Conservation (phyloP, 2,888 invertebrate species). For the Drosophila lacicola region DNA sequence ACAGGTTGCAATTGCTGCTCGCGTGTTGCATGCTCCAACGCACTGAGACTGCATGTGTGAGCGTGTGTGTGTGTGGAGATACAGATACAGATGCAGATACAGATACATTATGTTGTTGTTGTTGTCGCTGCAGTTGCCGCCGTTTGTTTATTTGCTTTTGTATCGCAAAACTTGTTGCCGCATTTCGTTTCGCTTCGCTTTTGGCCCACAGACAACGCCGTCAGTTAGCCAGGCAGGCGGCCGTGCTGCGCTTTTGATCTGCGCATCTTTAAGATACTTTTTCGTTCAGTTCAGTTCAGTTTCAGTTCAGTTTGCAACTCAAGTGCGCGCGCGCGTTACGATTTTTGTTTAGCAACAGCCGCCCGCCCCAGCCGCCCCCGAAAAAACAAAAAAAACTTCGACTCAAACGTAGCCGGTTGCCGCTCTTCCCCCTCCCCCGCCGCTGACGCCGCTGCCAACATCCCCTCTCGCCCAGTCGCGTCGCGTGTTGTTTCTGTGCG, state of each 20-base stretch:
- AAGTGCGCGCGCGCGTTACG: constrained; percentile 81
- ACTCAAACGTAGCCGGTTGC: background rate
- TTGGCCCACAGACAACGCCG: constrained; percentile 27
- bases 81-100: constrained; percentile 43
- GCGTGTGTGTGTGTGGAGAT: constrained; percentile 39
- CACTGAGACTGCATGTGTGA: constrained; percentile 19
- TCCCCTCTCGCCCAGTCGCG: background rate
- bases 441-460: background rate
- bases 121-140: constrained; percentile 55
- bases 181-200: constrained; percentile 20
- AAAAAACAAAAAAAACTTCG: too few relatives aligned
- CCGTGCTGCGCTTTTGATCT: constrained; percentile 58
- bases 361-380: background rate
- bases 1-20: constrained; percentile 58
- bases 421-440: background rate
- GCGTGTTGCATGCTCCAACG: constrained; percentile 63
- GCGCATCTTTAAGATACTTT: constrained; percentile 75
- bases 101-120: constrained; percentile 23
- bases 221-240: constrained; percentile 20
- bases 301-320: constrained; percentile 81
- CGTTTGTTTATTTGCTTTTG: constrained; percentile 74
- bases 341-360: constrained; percentile 36
- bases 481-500: constrained; percentile 28
- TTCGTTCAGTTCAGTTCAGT: constrained; percentile 80
- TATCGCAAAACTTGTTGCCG: constrained; percentile 70